A percentile compares a stretch with the other conserved stretches of the same genome.
Evolutionary conservation across 2,888 invertebrate genomes (phyloP).

Genomic region (Cephus sareptanus): DNA sequence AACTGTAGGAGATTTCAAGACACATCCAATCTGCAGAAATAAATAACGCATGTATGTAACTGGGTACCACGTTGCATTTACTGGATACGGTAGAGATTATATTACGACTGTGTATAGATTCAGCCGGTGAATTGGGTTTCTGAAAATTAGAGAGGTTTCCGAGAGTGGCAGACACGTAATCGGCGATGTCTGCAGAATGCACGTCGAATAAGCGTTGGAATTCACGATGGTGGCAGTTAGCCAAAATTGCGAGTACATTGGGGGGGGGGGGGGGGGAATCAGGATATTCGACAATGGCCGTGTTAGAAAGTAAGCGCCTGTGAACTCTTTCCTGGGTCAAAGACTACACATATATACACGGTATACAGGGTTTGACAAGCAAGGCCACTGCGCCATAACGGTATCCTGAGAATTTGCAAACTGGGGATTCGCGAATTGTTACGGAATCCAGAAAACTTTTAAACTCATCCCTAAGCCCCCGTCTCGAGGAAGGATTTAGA

Average conservation of each 20-base stretch:
- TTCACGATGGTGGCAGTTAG: not conserved
- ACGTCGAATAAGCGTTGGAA: not conserved
- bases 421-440: not conserved
- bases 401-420: not conserved
- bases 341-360: not conserved
- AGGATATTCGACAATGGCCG: not conserved
- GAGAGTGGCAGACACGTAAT: not conserved
- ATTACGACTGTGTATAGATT: not conserved
- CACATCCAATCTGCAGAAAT: not conserved
- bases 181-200: not conserved
- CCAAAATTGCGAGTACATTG: not conserved
- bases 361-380: not conserved
- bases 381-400: not conserved
- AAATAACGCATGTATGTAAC: not conserved
- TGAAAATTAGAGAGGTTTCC: not conserved
- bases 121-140: not conserved
- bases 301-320: not conserved
- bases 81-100: not conserved
- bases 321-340: not conserved
- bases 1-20: not conserved
- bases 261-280: not conserved
- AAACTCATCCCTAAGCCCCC: not conserved
- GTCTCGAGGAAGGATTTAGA: not conserved
- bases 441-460: not conserved
- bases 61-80: not conserved